Evolutionary conservation across 2,888 invertebrate genomes (phyloP), one percentile per base, ranked within the genome.

Genomic region (Colostygia pectinataria): DNA sequence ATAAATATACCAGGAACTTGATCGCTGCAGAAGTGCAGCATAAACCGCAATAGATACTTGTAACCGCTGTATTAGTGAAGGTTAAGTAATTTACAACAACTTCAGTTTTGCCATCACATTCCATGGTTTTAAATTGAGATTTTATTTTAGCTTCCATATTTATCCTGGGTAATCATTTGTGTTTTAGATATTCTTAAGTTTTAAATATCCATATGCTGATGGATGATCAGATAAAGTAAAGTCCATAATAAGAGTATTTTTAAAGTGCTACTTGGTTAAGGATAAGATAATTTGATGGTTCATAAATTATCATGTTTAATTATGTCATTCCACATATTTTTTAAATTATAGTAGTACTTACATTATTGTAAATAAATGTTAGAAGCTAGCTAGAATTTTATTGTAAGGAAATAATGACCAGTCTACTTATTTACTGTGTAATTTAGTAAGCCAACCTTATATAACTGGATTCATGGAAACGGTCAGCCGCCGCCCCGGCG

Each of bases 71-170:
- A n/a, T n/a, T n/a, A n/a, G n/a, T n/a, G n/a, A 23, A 29, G 14
- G 18, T 24, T 15, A 8, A 24, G 6, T 39, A 46, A 31, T 31
- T 20, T 29, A 24, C 12, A 23, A 42, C 12, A 18, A 8, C 18
- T 15, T 14, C 29, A 38, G 32, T 39, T 39, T 44, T 39, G 47
- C 28, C 34, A 28, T 42, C 47, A 58, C 57, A 58, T 58, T 59
- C 56, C 56, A 59, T 49, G 44, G 23, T 12, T 47, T 29, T 45
- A 36, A 39, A 23, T 27, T 43, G 42, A 48, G 24, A 44, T 33
- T 39, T 42, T 38, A 3, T 31, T 15, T 33, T 9, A 41, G 14
- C 28, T 28, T 42, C 10, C 14, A 18, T 34, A 28, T 24, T 8
- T 15, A 13, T 14, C 4, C 2, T 9, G 28, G 9, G 18, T n/a